Conservation (phyloP, 2,797 vertebrate genomes). For the Rhinophrynus dorsalis region DNA sequence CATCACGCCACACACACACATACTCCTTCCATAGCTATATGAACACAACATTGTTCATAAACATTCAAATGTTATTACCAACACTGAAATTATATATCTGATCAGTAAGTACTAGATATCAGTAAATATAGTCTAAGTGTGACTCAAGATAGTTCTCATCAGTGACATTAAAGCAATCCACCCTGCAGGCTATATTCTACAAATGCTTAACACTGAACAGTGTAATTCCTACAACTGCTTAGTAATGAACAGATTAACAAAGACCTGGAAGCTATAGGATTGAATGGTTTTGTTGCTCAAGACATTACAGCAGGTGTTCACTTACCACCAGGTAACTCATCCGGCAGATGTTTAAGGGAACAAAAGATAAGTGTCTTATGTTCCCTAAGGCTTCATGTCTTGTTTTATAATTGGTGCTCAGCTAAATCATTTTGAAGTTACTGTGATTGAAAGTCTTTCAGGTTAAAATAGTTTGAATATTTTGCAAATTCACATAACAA, state of each 20-base stretch:
- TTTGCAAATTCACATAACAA: too few species aligned
- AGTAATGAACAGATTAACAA: background rate
- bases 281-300: conserved; percentile 5
- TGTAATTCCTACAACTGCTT: too few species aligned
- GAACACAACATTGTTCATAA: background rate
- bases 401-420: background rate
- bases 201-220: background rate
- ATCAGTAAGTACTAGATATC: background rate
- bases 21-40: too few species aligned
- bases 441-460: too few species aligned
- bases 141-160: conserved; percentile 10
- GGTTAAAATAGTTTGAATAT: too few species aligned
- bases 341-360: conserved; percentile 30
- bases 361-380: conserved; percentile 8
- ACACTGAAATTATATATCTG: too few species aligned
- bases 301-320: conserved; percentile 34
- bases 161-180: background rate
- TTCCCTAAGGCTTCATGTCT: conserved; percentile 14
- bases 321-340: conserved; percentile 18
- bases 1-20: too few species aligned
- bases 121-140: background rate
- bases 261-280: conserved; percentile 18
- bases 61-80: background rate
- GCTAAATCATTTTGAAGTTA: conserved; percentile 24
- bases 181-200: conserved; percentile 11